A percentile compares a stretch with the other conserved stretches of the same genome.
Conservation (phyloP, 2,113 vertebrate species). For the Hypanus sabinus region DNA sequence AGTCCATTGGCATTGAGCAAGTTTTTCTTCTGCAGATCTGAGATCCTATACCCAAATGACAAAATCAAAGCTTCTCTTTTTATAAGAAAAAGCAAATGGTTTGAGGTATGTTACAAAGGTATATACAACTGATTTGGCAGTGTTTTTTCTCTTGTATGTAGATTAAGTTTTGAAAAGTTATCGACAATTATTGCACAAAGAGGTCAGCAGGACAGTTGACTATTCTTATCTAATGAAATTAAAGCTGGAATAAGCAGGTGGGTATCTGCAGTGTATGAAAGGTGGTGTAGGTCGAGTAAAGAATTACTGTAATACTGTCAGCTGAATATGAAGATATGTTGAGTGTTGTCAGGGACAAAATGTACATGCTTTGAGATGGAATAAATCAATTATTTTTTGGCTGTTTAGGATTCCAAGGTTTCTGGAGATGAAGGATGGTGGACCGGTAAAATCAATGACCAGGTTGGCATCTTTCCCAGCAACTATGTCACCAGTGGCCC, state of each 20-base stretch:
- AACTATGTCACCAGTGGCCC: constrained; percentile 83
- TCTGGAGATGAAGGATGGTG: constrained; percentile 95
- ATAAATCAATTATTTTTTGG: background rate
- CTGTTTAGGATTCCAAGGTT: constrained; percentile 70
- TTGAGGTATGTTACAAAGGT: background rate
- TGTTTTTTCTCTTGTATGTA: background rate
- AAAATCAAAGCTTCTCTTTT: background rate
- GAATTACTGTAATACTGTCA: background rate
- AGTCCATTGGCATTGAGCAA: background rate
- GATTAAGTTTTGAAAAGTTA: background rate
- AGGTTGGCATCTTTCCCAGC: constrained; percentile 89
- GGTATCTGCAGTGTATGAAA: background rate
- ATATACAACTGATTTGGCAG: background rate
- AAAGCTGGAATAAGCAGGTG: background rate
- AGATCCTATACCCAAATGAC: background rate
- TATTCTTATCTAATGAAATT: background rate
- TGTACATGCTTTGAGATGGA: background rate
- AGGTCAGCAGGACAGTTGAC: background rate
- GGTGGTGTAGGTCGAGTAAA: background rate
- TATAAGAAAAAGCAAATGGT: background rate
- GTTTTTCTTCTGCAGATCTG: too few species aligned
- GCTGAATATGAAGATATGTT: background rate
- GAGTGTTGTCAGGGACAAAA: background rate
- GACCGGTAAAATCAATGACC: constrained; percentile 86
- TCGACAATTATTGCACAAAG: background rate